Base-by-base conservation (phyloP, 2,888 invertebrate genomes). In the Aspidiotus destructor region DNA sequence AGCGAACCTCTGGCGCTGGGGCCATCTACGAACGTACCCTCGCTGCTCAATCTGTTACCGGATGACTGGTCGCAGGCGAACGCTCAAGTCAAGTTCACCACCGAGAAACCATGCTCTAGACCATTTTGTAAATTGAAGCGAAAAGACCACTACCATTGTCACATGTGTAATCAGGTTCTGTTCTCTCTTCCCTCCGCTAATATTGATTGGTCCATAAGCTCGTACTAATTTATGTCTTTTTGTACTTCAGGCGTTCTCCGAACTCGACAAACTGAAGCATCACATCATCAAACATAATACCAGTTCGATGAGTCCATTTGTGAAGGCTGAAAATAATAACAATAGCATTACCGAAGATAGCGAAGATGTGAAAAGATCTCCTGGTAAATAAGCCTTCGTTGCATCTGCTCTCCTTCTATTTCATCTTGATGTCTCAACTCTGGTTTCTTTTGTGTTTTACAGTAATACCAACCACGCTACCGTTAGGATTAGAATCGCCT, bases 121-220 rank as follows among this genome's bases (percentile, higher is more conserved):
- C 87, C 89, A 7, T 89, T 89, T 76, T 89, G 89, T 77, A 89
- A 89, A 76, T 80, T 89, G 72, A 89, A 88, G 77, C 81, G 86
- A 70, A 85, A 86, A 74, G 85, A 85, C 72, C 89, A 89, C 75
- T 88, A 85, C 75, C 89, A 90, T 75, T 89, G 89, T 77, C 85
- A 86, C 75, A 83, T 86, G 62, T 89, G 89, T 78, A 87, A 88
- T 77, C 89, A 88, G 78, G 81, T 81, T 75, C 72, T 73, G 64
- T 52, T 16, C 17, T 3, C 28, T 28, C 5, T 28, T 28, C 28
- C 28, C 28, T 28, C 28, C 5, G 28, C 28, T 28, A 5, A 3
- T 28, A 28, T 28, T 28, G 1, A 28, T 28, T 3, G 5, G 28
- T 28, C 28, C 1, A 28, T 48, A 13, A 11, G 48, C 48, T 48